These are phyloP conservation scores for Melieria picta DNA, from an alignment of 2,888 invertebrate genomes.

Conservation along the genomic window DNA sequence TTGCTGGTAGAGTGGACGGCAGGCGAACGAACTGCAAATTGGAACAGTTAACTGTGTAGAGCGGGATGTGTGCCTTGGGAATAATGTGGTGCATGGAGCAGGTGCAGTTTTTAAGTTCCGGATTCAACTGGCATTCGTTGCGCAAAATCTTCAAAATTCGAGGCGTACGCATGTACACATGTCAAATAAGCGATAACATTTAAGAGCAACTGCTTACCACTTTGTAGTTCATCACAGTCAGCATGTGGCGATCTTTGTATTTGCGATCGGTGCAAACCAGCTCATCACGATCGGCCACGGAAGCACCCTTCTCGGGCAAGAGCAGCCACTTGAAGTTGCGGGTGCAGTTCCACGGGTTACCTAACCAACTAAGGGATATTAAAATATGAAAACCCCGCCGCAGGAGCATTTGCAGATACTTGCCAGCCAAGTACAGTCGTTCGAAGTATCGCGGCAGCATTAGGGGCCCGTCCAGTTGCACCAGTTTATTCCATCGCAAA, in stretches of 20 bases:
- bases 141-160: conserved; percentile 50
- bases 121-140: conserved; percentile 58
- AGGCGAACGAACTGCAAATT: conserved; percentile 56
- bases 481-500: conserved; percentile 63
- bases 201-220: conserved; percentile 47
- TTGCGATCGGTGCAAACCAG: conserved; percentile 61
- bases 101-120: conserved; percentile 61
- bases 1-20: conserved; percentile 61
- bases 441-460: conserved; percentile 55
- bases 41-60: conserved; percentile 65
- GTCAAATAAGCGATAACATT: neutral
- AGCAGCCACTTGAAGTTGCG: conserved; percentile 63
- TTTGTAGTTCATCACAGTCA: conserved; percentile 63
- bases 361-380: conserved; percentile 47
- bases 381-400: conserved; percentile 19
- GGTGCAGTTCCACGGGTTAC: conserved; percentile 65
- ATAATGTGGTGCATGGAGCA: conserved; percentile 63
- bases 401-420: conserved; percentile 27
- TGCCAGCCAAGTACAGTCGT: conserved; percentile 59
- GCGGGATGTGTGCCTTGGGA: conserved; percentile 58
- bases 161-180: neutral
- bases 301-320: conserved; percentile 53
- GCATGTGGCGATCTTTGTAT: conserved; percentile 60
- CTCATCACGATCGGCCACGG: conserved; percentile 59
- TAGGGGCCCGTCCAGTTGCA: conserved; percentile 60